These are phyloP conservation scores for Aphis gossypii DNA, from an alignment of 1,140 invertebrate species.

Conservation along the genomic window DNA sequence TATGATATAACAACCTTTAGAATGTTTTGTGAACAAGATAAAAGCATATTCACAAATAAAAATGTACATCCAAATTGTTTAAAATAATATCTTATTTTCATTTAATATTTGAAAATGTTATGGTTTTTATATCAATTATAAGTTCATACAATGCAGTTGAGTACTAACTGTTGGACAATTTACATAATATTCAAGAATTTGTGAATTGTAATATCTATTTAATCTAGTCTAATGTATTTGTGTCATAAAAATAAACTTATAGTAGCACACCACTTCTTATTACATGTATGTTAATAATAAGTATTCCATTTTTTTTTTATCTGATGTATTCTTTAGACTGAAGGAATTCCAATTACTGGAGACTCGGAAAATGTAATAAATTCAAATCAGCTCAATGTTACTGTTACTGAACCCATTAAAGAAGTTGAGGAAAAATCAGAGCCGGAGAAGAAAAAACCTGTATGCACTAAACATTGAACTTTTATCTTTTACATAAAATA, in stretches of 20 bases:
- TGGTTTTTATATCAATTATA: neutral
- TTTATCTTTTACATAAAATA: neutral
- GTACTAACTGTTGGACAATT: neutral
- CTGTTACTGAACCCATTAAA: neutral
- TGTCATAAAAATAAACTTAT: neutral
- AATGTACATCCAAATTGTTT: no score
- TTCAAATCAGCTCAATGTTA: constrained; percentile 24
- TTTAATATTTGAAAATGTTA: neutral
- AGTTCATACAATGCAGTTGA: neutral
- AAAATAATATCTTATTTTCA: neutral
- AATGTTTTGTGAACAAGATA: neutral
- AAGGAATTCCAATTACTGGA: neutral
- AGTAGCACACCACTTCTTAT: neutral
- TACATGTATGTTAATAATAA: neutral
- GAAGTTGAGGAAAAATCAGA: constrained; percentile 40
- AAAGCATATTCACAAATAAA: neutral
- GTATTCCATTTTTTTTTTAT: neutral
- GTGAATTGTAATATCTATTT: neutral
- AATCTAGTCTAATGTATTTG: neutral
- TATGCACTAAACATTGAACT: neutral
- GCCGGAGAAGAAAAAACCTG: constrained; percentile 31
- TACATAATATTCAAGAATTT: neutral
- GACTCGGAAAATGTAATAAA: constrained; percentile 16
- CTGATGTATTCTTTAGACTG: neutral
- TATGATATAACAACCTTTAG: neutral